Evolutionary conservation across 2,113 vertebrate species (phyloP), one percentile per base, ranked within the genome.

Genomic region (Callipepla californica): DNA sequence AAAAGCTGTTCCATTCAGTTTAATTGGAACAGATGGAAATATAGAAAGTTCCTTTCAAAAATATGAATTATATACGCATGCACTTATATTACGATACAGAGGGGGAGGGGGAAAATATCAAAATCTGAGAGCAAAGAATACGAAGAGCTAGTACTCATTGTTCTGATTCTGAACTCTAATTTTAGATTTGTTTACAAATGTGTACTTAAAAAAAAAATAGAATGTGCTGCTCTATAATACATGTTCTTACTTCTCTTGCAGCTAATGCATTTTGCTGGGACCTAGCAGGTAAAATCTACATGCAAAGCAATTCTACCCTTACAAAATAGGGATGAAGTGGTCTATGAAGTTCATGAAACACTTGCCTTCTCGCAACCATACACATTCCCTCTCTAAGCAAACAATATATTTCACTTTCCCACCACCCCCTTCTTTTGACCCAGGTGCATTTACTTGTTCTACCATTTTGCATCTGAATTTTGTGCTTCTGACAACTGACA

Each of bases 1-100:
- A 89, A 95, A 93, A 92, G 50, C 74, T 92, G 84, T 87, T 96
- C 74, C 70, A 92, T 91, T 96, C 96, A 94, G 92, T 95, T 97
- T 98, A 97, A 97, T 97, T 98, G 95, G 96, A 97, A 97, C 96
- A 97, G 92, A 96, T 97, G 96, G 96, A 98, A 98, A 97, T 96
- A 97, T 94, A 96, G 94, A 96, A 96, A 92, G 79, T 89, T 95
- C 51, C 82, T 97, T 97, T 98, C 85, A 92, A 97, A 94, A 91
- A 95, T 85, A 92, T 93, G 91, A 97, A 97, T 97, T 97, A 97
- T 97, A 92, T 62, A 95, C 59, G 68, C 13, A 62, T 17, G 66
- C 53, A 73, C 23, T 91, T 72, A 79, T 93, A 81, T 89, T 94
- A 85, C 68, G 67, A 91, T 87, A 63, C 7, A 1, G 38, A 80